Evolutionary conservation across 2,797 vertebrate species (phyloP), one percentile per base, ranked within the genome.

Genomic region (Oryzias sinensis): DNA sequence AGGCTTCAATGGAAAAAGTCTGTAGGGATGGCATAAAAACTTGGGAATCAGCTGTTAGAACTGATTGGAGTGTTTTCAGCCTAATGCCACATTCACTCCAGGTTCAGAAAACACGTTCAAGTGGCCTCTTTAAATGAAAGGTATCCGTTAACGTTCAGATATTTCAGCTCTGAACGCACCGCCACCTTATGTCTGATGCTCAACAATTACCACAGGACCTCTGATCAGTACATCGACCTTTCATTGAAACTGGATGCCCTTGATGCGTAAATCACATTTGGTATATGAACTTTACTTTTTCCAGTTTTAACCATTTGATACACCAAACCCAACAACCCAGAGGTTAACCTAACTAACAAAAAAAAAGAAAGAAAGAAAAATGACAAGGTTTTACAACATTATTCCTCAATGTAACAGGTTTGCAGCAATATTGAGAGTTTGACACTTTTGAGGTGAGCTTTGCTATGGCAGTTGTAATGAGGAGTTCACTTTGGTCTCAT

Each of bases 361-460:
- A 49, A 82, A 81, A 77, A 74, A 76, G 73, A 68, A 58, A 18
- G 61, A 51, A 83, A 81, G 76, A 73, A 74, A 76, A 68, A 18
- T 18, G 18, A 18, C 18, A 54, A 72, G 51, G 61, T 74, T 64
- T 70, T 74, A 72, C 16, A 53, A 58, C 72, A 79, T 72, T 82
- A 48, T 62, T 75, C 65, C 76, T 75, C 40, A 46, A 65, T 52
- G 56, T 55, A 25, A 48, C 16, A 67, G 61, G 69, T 56, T 56
- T 43, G 44, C 40, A 60, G 53, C 9, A 22, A 53, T 59, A 66
- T 71, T 58, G 55, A 41, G 56, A 50, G 54, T 72, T 56, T 65
- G 74, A 70, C 46, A n/a, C n/a, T n/a, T 44, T 49, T 33, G 24
- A 57, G 51, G 51, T 53, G 54, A 67, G 59, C 45, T 48, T 42